Evolutionary conservation across 2,888 invertebrate genomes (phyloP).

Genomic region (Hanleya hanleyi): DNA sequence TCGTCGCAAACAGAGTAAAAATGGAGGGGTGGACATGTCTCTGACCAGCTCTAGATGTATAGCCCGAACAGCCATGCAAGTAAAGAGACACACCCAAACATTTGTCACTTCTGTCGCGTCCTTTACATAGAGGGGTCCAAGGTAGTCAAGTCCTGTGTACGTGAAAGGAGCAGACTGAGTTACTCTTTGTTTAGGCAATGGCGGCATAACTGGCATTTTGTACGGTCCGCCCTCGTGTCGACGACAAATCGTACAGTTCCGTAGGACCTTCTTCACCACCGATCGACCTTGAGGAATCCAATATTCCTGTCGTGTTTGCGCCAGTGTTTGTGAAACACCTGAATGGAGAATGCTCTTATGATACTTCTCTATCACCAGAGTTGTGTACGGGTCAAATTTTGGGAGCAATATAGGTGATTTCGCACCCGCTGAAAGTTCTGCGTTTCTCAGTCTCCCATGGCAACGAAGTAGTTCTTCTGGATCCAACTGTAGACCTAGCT

Average conservation of each 20-base stretch:
- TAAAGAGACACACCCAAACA: no score
- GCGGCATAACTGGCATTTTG: conserved; percentile 29
- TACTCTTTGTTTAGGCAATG: conserved; percentile 20
- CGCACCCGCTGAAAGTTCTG: conserved; percentile 17
- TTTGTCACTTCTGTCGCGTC: no score
- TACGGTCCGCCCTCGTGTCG: no score
- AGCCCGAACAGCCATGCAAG: conserved; percentile 14
- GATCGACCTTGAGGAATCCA: no score
- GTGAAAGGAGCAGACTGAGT: conserved; percentile 16
- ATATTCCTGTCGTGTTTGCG: no score
- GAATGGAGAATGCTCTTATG: conserved; percentile 12
- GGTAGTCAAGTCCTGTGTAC: no score
- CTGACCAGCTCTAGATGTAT: conserved; percentile 19
- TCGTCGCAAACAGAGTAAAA: no score
- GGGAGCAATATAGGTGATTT: conserved; percentile 13
- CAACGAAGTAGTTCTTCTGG: conserved; percentile 17
- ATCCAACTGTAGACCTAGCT: conserved; percentile 18
- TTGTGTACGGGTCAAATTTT: conserved; percentile 5
- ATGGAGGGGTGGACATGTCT: conserved; percentile 24
- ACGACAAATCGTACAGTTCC: no score
- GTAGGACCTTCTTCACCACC: no score
- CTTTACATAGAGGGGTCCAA: no score
- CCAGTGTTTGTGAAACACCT: conserved; percentile 26
- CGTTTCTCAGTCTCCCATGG: conserved; percentile 11
- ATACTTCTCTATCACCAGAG: conserved; percentile 15